Evolutionary conservation across 1,140 invertebrate genomes (phyloP).

Genomic region (Chlorops oryzae): DNA sequence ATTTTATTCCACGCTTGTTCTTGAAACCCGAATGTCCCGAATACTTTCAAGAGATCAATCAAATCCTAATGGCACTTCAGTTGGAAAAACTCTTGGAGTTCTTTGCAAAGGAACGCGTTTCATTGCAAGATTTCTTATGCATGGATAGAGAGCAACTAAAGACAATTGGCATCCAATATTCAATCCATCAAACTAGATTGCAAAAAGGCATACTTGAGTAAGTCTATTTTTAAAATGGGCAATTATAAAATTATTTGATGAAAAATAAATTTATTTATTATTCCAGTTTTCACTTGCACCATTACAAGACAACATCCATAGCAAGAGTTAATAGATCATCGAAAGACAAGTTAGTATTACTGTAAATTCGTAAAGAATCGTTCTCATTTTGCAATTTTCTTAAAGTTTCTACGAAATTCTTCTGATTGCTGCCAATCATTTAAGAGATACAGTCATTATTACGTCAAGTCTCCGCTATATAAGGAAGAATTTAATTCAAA

Average conservation of each 20-base stretch:
- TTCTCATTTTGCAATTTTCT: neutral
- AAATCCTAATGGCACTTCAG: slow-evolving; percentile 42
- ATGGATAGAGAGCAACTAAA: slow-evolving; percentile 43
- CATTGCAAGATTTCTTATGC: slow-evolving; percentile 46
- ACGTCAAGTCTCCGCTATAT: slow-evolving; percentile 34
- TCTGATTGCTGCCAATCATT: slow-evolving; percentile 39
- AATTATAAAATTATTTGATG: neutral
- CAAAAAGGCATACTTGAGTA: slow-evolving; percentile 45
- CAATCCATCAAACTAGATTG: slow-evolving; percentile 47
- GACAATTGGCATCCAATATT: slow-evolving; percentile 42
- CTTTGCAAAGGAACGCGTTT: slow-evolving; percentile 41
- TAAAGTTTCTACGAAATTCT: slow-evolving; percentile 42
- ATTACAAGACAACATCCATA: slow-evolving; percentile 36
- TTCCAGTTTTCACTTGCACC: slow-evolving; percentile 39
- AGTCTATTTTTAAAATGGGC: slow-evolving; percentile 16
- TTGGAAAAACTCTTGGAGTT: slow-evolving; percentile 37
- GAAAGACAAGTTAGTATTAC: slow-evolving; percentile 27
- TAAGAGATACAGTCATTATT: slow-evolving; percentile 38
- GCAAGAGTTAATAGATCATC: slow-evolving; percentile 22
- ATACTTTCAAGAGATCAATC: slow-evolving; percentile 48
- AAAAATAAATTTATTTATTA: slow-evolving; percentile 3
- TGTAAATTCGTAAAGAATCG: neutral
- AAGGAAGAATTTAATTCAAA: slow-evolving; percentile 19
- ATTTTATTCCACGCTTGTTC: slow-evolving; percentile 42
- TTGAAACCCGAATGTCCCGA: slow-evolving; percentile 44